phyloP scores from a whole-genome alignment of 2,113 vertebrate species.

The Cnemophilus loriae region DNA sequence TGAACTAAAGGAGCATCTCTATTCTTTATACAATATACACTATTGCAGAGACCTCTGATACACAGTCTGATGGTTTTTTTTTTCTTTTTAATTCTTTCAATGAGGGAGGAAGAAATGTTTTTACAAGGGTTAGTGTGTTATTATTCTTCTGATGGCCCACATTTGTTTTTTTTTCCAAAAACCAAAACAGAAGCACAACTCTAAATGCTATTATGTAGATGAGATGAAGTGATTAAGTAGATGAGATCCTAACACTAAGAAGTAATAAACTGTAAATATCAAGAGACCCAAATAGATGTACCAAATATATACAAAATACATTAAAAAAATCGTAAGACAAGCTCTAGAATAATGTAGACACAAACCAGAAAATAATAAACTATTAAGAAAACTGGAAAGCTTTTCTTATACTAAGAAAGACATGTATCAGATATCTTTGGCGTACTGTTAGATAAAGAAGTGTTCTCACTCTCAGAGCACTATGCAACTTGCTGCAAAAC shows the following conservation, averaged over 20 bases:
- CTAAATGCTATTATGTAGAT: background rate
- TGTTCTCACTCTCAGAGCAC: background rate
- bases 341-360: background rate
- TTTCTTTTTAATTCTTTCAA: background rate
- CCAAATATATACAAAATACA: background rate
- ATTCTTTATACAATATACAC: background rate
- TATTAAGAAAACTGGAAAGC: background rate
- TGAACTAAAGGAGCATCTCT: background rate
- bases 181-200: background rate
- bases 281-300: background rate
- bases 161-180: background rate
- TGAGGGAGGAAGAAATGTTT: fast-evolving
- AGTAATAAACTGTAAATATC: background rate
- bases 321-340: background rate
- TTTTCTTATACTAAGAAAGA: background rate
- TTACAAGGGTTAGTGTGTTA: background rate
- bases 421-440: background rate
- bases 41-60: background rate
- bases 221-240: background rate
- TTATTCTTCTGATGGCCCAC: background rate
- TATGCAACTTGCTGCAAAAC: background rate
- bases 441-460: background rate
- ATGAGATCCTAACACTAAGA: background rate
- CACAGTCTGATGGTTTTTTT: background rate
- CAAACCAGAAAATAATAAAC: background rate